Evolutionary conservation across 2,888 invertebrate species (phyloP), one percentile per base, ranked within the genome.

Genomic region (Eremobia ochroleuca): DNA sequence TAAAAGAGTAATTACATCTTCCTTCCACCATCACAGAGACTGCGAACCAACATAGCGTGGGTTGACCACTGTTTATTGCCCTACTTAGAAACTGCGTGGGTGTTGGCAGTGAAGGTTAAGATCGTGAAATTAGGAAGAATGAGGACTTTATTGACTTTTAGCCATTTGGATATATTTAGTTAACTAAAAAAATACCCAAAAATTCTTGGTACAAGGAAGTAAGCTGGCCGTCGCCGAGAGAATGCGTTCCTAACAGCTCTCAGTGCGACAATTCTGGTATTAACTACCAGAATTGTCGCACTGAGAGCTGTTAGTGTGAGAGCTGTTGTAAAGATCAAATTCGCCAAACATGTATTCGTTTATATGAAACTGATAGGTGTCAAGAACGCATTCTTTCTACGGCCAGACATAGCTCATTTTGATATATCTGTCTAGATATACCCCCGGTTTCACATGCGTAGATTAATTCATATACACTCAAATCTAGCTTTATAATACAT

Each of bases 51-150:
- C 58, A 65, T 11, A 0, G 31, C 9, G 82, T 81, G 77, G 81
- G 72, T 8, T 28, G 43, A 13, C 18, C 15, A 40, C 28, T 55
- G 59, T 82, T 72, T 82, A 77, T 61, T 77, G 28, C 46, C 8
- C 40, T 6, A 65, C 59, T 52, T 62, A 8, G 59, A 55, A 82
- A 72, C 9, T 69, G 77, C 59, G 68, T 65, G 46, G 62, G 81
- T 34, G 25, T 64, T 15, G 43, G 31, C 31, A 77, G 72, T 72
- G 25, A 64, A 72, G 71, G 15, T n/a, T 66, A n/a, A n/a, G 9
- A 52, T 21, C 62, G 58, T 61, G 18, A 46, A 68, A 68, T 77
- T 68, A 46, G 18, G 34, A 43, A 67, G 13, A 67, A 55, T 13
- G 2, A 65, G 8, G 18, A 34, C 46, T n/a, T 73, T n/a, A 43